Percentiles rank a stretch among this genome's conserved stretches.
Conservation (phyloP, 1,140 invertebrate species). For the Ceratina japonica region DNA sequence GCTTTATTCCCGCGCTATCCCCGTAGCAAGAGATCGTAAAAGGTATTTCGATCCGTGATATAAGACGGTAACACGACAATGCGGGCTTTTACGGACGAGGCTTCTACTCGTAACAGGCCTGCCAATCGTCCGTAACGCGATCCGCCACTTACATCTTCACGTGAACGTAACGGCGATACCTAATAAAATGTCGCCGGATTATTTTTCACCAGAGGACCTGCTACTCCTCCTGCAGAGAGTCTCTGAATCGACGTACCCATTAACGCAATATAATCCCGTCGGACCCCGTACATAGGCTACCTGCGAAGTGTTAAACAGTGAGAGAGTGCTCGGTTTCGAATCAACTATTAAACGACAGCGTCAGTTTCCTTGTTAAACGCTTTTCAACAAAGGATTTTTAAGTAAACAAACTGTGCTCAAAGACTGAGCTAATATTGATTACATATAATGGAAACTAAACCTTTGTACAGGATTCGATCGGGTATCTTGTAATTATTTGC, state of each 20-base stretch:
- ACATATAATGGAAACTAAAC: too few species aligned
- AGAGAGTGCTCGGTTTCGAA: too few species aligned
- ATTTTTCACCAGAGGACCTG: constrained; percentile 32
- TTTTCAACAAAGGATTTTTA: neutral
- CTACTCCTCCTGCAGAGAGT: neutral
- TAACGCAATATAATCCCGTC: constrained; percentile 39
- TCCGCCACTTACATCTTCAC: constrained; percentile 27
- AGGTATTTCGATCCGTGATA: constrained; percentile 40
- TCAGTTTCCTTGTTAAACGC: too few species aligned
- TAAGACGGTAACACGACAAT: constrained; percentile 31
- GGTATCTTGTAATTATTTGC: too few species aligned
- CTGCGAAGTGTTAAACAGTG: too few species aligned
- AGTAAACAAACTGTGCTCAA: too few species aligned
- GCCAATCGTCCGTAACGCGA: constrained; percentile 45
- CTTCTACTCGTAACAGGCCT: constrained; percentile 20
- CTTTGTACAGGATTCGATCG: too few species aligned
- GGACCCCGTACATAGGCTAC: constrained; percentile 12
- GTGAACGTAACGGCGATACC: constrained; percentile 43
- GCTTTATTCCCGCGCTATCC: constrained; percentile 4
- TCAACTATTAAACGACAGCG: too few species aligned
- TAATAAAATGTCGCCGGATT: constrained; percentile 43
- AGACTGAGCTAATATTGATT: too few species aligned
- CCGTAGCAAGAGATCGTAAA: constrained; percentile 26
- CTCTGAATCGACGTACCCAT: constrained; percentile 36
- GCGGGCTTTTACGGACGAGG: constrained; percentile 25